phyloP scores from a whole-genome alignment of 2,797 vertebrate genomes.

The Centroberyx gerrardi region DNA sequence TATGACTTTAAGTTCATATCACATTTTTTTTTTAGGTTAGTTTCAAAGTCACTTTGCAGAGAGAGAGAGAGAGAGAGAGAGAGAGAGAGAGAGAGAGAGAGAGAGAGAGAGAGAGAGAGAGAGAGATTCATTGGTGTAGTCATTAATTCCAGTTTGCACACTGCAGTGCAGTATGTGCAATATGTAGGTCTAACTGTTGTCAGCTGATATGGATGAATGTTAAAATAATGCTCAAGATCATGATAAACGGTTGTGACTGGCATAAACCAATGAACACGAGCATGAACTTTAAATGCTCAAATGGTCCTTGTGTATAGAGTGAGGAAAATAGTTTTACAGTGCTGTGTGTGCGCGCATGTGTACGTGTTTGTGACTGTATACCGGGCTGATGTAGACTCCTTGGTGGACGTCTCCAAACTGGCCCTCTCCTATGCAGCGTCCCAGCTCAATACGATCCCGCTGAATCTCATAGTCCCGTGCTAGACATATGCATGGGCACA shows the following conservation, averaged over 20 bases:
- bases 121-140: too few species aligned
- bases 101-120: not conserved
- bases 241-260: too few species aligned
- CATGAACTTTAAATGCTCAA: too few species aligned
- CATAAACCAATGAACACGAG: too few species aligned
- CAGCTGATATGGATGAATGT: too few species aligned
- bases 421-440: conserved; percentile 97
- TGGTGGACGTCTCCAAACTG: conserved; percentile 99
- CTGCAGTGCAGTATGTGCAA: too few species aligned
- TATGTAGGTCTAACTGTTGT: too few species aligned
- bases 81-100: not conserved
- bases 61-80: not conserved
- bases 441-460: conserved; percentile 95
- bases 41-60: conserved; percentile 8
- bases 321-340: too few species aligned
- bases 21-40: not conserved
- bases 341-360: not conserved
- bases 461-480: conserved; percentile 98
- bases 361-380: conserved; percentile 68
- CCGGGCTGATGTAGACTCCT: conserved; percentile 95
- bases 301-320: too few species aligned
- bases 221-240: too few species aligned
- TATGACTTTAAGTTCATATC: not conserved
- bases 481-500: conserved; percentile 44
- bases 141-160: too few species aligned